Evolutionary conservation across 2,888 invertebrate genomes (phyloP).

Genomic region (Zelleria hepariella): DNA sequence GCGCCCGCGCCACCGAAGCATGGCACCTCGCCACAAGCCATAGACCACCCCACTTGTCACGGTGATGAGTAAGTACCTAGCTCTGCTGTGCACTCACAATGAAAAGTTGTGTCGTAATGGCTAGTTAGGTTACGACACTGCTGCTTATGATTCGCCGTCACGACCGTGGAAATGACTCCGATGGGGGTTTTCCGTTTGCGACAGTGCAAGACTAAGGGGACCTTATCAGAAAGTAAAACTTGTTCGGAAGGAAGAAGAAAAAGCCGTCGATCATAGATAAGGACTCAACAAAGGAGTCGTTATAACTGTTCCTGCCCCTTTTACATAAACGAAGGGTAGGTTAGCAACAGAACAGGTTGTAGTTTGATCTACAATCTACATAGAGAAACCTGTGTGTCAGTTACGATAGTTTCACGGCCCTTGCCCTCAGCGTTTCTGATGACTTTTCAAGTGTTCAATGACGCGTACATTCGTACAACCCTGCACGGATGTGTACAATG

Average conservation of each 20-base stretch:
- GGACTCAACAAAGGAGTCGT: too few relatives aligned
- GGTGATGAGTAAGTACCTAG: slow-evolving; percentile 55
- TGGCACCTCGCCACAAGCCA: slow-evolving; percentile 54
- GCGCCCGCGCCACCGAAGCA: slow-evolving; percentile 39
- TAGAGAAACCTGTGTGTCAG: neutral
- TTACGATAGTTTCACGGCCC: slow-evolving; percentile 2
- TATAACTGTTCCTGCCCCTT: neutral
- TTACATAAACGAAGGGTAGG: neutral
- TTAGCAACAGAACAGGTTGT: neutral
- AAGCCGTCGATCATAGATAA: too few relatives aligned
- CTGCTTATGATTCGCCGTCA: neutral
- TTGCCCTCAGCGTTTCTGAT: neutral
- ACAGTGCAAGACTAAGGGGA: neutral
- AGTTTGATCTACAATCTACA: neutral
- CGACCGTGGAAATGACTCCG: neutral
- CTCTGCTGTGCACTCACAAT: slow-evolving; percentile 14
- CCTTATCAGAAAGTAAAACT: too few relatives aligned
- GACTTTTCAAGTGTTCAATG: neutral
- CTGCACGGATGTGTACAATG: neutral
- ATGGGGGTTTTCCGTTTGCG: neutral
- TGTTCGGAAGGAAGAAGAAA: too few relatives aligned
- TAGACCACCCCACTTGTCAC: slow-evolving; percentile 67
- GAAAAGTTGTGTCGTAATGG: neutral
- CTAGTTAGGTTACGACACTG: neutral
- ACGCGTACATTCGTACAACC: slow-evolving; percentile 1